Evolutionary conservation across 2,888 invertebrate genomes (phyloP).

Genomic region (Amphipyra tragopoginis): DNA sequence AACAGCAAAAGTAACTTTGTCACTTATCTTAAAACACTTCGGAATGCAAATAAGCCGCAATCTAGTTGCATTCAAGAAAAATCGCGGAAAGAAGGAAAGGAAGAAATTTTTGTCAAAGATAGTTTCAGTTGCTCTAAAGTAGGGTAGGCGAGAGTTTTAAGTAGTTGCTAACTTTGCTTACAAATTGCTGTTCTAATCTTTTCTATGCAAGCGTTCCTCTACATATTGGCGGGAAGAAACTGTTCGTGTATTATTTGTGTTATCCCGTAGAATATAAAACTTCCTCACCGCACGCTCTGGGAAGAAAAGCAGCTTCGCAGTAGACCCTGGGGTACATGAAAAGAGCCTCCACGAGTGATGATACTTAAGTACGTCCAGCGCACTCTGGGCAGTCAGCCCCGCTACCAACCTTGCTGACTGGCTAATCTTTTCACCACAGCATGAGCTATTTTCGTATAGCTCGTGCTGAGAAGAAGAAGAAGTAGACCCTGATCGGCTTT

Average conservation of each 20-base stretch:
- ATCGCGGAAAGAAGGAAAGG: constrained; percentile 34
- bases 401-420: too few relatives aligned
- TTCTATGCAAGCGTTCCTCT: neutral
- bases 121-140: constrained; percentile 24
- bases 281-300: too few relatives aligned
- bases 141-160: constrained; percentile 12
- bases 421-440: too few relatives aligned
- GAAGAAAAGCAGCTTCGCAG: too few relatives aligned
- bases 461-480: too few relatives aligned
- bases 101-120: constrained; percentile 45
- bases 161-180: constrained; percentile 18
- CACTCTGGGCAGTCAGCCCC: too few relatives aligned
- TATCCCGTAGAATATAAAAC: too few relatives aligned
- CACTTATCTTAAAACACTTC: constrained; percentile 62
- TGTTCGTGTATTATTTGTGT: neutral
- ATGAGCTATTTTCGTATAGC: too few relatives aligned
- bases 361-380: too few relatives aligned
- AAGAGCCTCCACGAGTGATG: too few relatives aligned
- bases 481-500: too few relatives aligned
- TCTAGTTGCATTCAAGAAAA: constrained; percentile 60
- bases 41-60: constrained; percentile 64
- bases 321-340: too few relatives aligned
- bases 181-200: constrained; percentile 23
- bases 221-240: neutral
- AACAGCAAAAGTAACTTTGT: constrained; percentile 33